Evolutionary conservation across 1,140 invertebrate genomes (phyloP).

Genomic region (Chironomus striatipennis): DNA sequence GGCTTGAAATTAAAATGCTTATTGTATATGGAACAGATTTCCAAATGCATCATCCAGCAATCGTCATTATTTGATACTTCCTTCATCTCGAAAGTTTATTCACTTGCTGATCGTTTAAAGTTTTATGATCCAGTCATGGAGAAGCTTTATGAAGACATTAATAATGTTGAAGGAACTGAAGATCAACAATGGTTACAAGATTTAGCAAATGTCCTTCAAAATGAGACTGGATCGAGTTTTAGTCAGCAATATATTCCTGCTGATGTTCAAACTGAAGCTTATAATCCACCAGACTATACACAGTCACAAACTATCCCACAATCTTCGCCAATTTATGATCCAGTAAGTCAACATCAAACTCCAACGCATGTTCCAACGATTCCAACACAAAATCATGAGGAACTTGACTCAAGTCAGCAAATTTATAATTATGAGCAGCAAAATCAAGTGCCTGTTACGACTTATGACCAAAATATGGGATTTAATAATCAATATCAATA

Average conservation of each 20-base stretch:
- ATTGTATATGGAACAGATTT: slow-evolving; percentile 73
- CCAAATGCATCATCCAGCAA: slow-evolving; percentile 52
- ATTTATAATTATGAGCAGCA: slow-evolving; percentile 24
- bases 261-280: neutral
- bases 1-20: slow-evolving; percentile 69
- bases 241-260: neutral
- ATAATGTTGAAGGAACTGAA: slow-evolving; percentile 32
- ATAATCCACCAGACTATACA: neutral
- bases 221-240: slow-evolving; percentile 34
- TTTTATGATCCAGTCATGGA: slow-evolving; percentile 61
- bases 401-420: slow-evolving; percentile 20
- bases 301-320: neutral
- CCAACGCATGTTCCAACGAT: slow-evolving; percentile 16
- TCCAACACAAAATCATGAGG: neutral
- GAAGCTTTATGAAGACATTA: slow-evolving; percentile 34
- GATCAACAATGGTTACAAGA: slow-evolving; percentile 48
- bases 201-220: slow-evolving; percentile 39
- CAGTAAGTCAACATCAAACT: slow-evolving; percentile 33
- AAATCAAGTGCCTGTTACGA: too few species aligned
- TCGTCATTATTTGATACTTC: slow-evolving; percentile 46
- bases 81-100: slow-evolving; percentile 53
- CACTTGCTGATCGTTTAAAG: slow-evolving; percentile 51
- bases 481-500: slow-evolving; percentile 26
- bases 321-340: slow-evolving; percentile 38
- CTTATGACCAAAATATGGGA: slow-evolving; percentile 9